Conservation (phyloP, 1,140 invertebrate species). For the Solen grandis region DNA sequence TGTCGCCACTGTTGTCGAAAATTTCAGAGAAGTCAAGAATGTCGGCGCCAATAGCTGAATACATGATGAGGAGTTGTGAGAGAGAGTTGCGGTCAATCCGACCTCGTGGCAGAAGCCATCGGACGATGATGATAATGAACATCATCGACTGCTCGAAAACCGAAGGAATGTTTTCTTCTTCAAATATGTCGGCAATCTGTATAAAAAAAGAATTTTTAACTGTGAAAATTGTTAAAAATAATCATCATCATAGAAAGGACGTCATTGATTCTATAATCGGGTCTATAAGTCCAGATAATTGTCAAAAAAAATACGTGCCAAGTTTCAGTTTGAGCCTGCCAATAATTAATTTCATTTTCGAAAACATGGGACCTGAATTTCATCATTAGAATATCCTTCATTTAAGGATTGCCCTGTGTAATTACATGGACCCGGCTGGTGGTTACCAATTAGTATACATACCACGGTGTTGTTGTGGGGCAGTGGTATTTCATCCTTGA, state of each 20-base stretch:
- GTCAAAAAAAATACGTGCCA: not conserved
- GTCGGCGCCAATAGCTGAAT: constrained; percentile 47
- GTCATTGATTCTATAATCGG: not conserved
- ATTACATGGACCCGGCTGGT: not conserved
- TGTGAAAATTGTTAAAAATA: not conserved
- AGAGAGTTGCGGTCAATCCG: constrained; percentile 91
- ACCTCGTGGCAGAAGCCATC: constrained; percentile 93
- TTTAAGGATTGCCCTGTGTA: not conserved
- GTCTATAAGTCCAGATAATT: not conserved
- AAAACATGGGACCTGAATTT: too few species aligned
- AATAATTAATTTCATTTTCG: too few species aligned
- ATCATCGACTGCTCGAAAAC: constrained; percentile 92
- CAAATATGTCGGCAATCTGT: not conserved
- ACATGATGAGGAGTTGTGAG: constrained; percentile 86
- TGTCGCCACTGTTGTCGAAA: not conserved
- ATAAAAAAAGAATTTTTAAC: not conserved
- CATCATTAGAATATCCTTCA: not conserved
- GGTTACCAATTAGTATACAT: not conserved
- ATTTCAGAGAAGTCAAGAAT: constrained; percentile 50
- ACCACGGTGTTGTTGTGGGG: not conserved
- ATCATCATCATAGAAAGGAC: not conserved
- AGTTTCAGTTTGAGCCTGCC: not conserved
- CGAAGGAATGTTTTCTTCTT: not conserved
- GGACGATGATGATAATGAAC: constrained; percentile 91
- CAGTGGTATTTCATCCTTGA: not conserved